phyloP scores from a whole-genome alignment of 2,797 vertebrate species.

The Labroides dimidiatus region DNA sequence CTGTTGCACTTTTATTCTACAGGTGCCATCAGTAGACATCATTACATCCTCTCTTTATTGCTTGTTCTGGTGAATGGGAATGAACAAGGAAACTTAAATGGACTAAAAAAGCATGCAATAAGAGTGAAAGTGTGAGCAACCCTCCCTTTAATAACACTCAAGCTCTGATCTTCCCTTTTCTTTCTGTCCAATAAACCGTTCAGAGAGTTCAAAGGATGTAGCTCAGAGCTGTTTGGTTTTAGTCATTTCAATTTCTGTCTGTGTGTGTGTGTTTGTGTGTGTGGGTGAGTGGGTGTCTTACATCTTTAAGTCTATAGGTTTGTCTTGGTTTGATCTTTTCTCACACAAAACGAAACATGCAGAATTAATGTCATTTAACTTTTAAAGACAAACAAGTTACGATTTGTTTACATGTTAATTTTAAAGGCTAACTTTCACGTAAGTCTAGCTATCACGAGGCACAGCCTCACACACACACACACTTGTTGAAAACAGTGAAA shows the following conservation, averaged over 20 bases:
- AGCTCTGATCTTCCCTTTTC: slow-evolving; percentile 7
- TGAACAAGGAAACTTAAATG: neutral
- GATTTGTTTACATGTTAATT: neutral
- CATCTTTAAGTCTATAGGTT: neutral
- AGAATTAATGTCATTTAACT: neutral
- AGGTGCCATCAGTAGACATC: slow-evolving; percentile 3
- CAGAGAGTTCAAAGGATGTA: slow-evolving; percentile 4
- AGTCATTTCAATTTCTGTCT: slow-evolving; percentile 6
- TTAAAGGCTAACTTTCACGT: slow-evolving; percentile 1
- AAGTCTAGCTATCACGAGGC: neutral
- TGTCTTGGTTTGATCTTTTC: neutral
- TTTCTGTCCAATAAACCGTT: neutral
- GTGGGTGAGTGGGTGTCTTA: neutral
- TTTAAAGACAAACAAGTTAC: too few relatives aligned
- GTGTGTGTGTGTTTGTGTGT: too few relatives aligned
- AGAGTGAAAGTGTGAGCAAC: neutral
- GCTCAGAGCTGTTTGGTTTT: slow-evolving; percentile 13
- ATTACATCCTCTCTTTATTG: neutral
- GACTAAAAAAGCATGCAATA: neutral
- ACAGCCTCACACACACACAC: slow-evolving; percentile 27
- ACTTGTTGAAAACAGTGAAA: slow-evolving; percentile 62
- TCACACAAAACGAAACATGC: neutral
- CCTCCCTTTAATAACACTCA: neutral
- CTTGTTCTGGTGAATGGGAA: neutral
- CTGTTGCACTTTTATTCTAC: slow-evolving; percentile 6